Evolutionary conservation across 1,140 invertebrate genomes (phyloP).

Genomic region (Drosophila rufa): DNA sequence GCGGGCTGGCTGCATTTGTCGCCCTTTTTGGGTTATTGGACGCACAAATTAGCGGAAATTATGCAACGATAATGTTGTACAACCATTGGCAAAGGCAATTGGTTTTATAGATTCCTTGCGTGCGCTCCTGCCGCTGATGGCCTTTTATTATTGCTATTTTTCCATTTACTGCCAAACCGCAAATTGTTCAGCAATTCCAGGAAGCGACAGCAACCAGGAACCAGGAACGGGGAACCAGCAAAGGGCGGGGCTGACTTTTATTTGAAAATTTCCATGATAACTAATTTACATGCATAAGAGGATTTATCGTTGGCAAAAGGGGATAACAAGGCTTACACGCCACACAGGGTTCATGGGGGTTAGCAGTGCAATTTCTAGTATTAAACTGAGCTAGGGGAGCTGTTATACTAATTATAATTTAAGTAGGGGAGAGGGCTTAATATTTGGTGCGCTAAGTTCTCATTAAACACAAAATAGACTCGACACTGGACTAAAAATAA

Average conservation of each 20-base stretch:
- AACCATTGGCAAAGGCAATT: slow-evolving; percentile 33
- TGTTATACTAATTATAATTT: neutral
- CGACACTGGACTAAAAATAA: neutral
- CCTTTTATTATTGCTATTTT: slow-evolving; percentile 29
- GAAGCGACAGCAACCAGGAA: slow-evolving; percentile 5
- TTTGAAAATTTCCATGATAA: slow-evolving; percentile 29
- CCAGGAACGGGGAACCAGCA: neutral
- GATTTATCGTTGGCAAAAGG: slow-evolving; percentile 30
- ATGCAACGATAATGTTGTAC: slow-evolving; percentile 69
- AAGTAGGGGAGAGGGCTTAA: neutral
- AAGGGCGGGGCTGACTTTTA: slow-evolving; percentile 19
- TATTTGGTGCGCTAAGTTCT: neutral
- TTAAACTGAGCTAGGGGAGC: slow-evolving; percentile 2
- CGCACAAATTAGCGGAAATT: slow-evolving; percentile 76
- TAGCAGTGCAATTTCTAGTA: slow-evolving; percentile 11
- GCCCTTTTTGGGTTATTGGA: slow-evolving; percentile 45
- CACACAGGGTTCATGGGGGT: slow-evolving; percentile 8
- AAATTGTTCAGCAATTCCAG: slow-evolving; percentile 31
- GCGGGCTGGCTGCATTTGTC: slow-evolving; percentile 47
- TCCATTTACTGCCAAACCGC: slow-evolving; percentile 23
- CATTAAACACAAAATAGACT: neutral
- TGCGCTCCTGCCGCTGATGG: slow-evolving; percentile 19
- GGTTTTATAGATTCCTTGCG: slow-evolving; percentile 33
- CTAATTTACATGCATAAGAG: slow-evolving; percentile 33
- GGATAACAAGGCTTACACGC: slow-evolving; percentile 36